phyloP scores from a whole-genome alignment of 2,797 vertebrate genomes.

The Setipinna tenuifilis region DNA sequence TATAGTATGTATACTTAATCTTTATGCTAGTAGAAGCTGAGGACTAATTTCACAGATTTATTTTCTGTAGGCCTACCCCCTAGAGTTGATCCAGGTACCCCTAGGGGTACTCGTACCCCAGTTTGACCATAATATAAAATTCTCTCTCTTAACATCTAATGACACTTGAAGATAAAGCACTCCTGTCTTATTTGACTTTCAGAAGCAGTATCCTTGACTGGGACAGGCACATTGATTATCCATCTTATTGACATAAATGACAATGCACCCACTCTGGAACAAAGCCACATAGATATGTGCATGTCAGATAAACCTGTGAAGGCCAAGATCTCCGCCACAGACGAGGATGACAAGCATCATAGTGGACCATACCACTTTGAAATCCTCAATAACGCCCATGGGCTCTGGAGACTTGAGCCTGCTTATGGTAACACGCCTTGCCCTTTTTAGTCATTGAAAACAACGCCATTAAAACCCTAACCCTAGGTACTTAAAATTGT shows the following conservation, averaged over 20 bases:
- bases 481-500: no score
- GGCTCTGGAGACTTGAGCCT: background rate
- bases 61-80: no score
- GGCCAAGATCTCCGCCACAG: conserved; percentile 55
- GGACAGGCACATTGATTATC: conserved; percentile 53
- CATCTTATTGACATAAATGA: conserved; percentile 63
- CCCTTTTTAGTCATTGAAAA: background rate
- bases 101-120: no score
- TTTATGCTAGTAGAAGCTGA: no score
- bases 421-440: background rate
- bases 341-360: conserved; percentile 32
- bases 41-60: no score
- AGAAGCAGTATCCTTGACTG: background rate
- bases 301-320: conserved; percentile 40
- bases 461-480: background rate
- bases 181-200: background rate
- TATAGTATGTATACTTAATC: no score
- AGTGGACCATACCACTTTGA: background rate
- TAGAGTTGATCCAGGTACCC: no score
- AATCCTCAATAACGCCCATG: background rate
- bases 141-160: background rate
- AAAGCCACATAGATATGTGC: conserved; percentile 58
- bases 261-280: conserved; percentile 55
- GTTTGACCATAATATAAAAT: no score
- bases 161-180: background rate